Base-by-base conservation (phyloP, 2,797 vertebrate species). In the Falco rusticolus region DNA sequence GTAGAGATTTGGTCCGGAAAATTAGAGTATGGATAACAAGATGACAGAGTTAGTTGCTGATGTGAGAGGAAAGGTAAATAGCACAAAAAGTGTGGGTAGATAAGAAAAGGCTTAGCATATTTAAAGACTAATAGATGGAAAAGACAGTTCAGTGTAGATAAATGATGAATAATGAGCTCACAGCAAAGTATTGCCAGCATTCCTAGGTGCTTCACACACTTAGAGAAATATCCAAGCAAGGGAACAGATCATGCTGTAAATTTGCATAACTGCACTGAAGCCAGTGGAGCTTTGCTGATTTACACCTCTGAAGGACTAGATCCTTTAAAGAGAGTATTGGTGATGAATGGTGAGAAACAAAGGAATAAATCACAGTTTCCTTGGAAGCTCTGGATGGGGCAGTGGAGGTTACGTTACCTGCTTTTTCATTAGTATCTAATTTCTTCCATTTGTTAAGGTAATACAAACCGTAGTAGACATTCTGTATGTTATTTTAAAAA, bases 1-100 rank as follows among this genome's bases (percentile, higher is more conserved):
- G 59, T 96, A 94, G 91, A 90, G 94, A 87, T 96, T 95, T 95
- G 82, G 81, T 83, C 57, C 97, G 90, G 82, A 94, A 97, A 92
- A 97, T 96, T 96, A 94, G 79, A 96, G 45, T 88, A 86, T 79
- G 93, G 77, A 81, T 95, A 93, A 93, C 89, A 87, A 96, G 89
- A 96, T 5, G 71, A 84, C 33, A 59, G 81, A 91, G 66, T 71
- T 71, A 70, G 75, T 71, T 89, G 80, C 48, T 82, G 70, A 94
- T 80, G 50, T 91, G 66, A 88, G 54, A 96, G 92, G 83, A 89
- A 96, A 97, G 82, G 84, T 95, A 97, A 97, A 94, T 77, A 95
- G 91, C 39, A 95, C 48, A 61, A 80, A 95, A 88, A 85, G 45
- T 6, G n/a, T 85, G 56, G 43, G 84, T 69, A 95, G 92, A 97